phyloP scores from a whole-genome alignment of 2,797 vertebrate species.

The Onychomys leucogaster region DNA sequence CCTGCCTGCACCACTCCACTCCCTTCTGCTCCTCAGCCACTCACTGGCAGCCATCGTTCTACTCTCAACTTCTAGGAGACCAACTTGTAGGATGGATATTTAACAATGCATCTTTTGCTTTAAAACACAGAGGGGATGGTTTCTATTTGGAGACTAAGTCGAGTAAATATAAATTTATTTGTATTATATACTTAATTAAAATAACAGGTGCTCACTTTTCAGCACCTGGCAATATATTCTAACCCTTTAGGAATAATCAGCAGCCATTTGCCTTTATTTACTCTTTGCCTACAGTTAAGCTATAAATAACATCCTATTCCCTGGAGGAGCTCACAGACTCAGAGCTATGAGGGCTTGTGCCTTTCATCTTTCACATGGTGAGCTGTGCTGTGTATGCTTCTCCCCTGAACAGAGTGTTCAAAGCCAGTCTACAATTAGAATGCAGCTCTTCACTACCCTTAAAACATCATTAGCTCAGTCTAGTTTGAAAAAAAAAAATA shows the following conservation, averaged over 20 bases:
- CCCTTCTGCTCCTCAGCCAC: too few species aligned
- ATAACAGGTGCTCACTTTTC: not conserved
- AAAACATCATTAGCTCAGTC: slow-evolving; percentile 25
- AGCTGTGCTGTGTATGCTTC: slow-evolving; percentile 16
- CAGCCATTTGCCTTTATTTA: slow-evolving; percentile 33
- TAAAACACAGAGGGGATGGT: not conserved
- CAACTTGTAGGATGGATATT: not conserved
- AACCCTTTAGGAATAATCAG: not conserved
- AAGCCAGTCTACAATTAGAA: slow-evolving; percentile 9
- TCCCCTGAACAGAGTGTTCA: not conserved
- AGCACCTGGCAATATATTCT: not conserved
- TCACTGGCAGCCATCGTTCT: not conserved
- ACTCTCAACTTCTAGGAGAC: not conserved
- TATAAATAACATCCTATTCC: not conserved
- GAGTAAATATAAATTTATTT: slow-evolving; percentile 14
- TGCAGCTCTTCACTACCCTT: not conserved
- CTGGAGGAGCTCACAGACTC: slow-evolving; percentile 13
- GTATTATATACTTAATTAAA: slow-evolving; percentile 36
- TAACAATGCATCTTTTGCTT: not conserved
- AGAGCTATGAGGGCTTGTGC: not conserved
- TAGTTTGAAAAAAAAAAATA: not conserved
- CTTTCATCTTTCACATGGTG: slow-evolving; percentile 24
- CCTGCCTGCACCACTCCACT: not conserved
- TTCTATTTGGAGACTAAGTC: not conserved
- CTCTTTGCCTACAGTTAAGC: not conserved